Conservation (phyloP, 1,140 invertebrate genomes). For the Nymphalis io region DNA sequence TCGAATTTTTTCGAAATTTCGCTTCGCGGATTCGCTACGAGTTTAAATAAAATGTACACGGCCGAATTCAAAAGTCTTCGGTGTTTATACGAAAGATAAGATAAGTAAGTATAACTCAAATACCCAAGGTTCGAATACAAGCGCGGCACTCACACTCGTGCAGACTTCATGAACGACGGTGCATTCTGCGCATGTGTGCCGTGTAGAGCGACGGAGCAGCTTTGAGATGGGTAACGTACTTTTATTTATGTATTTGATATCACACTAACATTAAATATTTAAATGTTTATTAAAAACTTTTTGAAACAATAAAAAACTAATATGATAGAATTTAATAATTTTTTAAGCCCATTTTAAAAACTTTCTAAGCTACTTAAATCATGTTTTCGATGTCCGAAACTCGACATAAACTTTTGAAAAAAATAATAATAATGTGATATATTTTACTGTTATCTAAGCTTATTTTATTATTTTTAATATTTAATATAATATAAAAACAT, state of each 20-base stretch:
- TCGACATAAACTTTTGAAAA: not conserved
- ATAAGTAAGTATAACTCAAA: slow-evolving; percentile 71
- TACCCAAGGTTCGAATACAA: slow-evolving; percentile 70
- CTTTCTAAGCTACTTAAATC: not conserved
- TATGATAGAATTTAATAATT: not conserved
- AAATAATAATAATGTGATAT: not conserved
- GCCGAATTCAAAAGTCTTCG: slow-evolving; percentile 52
- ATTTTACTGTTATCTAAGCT: not conserved
- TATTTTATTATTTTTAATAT: not conserved
- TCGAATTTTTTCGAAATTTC: slow-evolving; percentile 41
- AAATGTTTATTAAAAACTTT: not conserved
- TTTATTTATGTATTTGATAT: slow-evolving; percentile 25
- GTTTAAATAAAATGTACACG: slow-evolving; percentile 47
- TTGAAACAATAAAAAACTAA: not conserved
- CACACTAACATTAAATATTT: slow-evolving; percentile 1
- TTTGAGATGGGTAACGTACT: slow-evolving; percentile 45
- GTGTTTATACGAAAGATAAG: slow-evolving; percentile 59
- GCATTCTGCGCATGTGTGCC: slow-evolving; percentile 65
- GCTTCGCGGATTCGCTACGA: slow-evolving; percentile 30
- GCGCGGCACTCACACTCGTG: slow-evolving; percentile 62
- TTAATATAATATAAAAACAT: not conserved
- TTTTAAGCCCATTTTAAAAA: not conserved
- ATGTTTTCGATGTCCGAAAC: not conserved
- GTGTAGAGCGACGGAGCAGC: slow-evolving; percentile 48
- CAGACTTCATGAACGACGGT: slow-evolving; percentile 55